phyloP scores from a whole-genome alignment of 2,888 invertebrate genomes.

The Teleogryllus oceanicus region DNA sequence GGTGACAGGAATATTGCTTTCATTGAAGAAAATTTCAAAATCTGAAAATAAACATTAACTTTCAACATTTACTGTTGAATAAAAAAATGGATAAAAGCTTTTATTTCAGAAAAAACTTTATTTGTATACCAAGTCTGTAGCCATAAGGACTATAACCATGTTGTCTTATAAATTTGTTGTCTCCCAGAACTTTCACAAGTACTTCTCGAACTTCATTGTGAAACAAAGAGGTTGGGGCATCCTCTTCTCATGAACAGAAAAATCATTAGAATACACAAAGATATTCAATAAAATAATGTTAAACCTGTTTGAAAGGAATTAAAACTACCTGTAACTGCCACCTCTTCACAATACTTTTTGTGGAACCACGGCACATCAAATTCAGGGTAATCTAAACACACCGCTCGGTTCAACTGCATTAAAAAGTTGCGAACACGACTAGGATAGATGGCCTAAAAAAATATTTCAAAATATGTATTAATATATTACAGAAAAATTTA shows the following conservation, averaged over 20 bases:
- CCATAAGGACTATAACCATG: conserved; percentile 49
- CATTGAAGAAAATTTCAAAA: conserved; percentile 37
- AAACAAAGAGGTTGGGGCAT: no score
- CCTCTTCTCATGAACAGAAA: no score
- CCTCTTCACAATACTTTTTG: conserved; percentile 56
- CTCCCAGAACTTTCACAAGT: conserved; percentile 40
- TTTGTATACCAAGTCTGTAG: conserved; percentile 46
- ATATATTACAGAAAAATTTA: no score
- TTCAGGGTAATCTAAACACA: conserved; percentile 62
- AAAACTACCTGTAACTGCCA: conserved; percentile 48
- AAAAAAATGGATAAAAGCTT: not conserved
- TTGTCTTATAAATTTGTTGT: conserved; percentile 41
- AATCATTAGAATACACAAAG: no score
- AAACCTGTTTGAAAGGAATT: conserved; percentile 22
- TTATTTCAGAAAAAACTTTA: conserved; percentile 39
- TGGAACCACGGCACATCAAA: conserved; percentile 65
- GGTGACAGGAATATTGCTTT: conserved; percentile 31
- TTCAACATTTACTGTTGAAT: no score
- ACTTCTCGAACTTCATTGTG: no score
- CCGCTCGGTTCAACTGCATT: conserved; percentile 61
- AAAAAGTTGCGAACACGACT: conserved; percentile 53
- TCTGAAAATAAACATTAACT: conserved; percentile 32
- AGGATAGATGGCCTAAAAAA: conserved; percentile 54
- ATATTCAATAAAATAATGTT: no score
- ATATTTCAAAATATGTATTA: not conserved